Base-by-base conservation (phyloP, 2,888 invertebrate species). In the Axea sp. region DNA sequence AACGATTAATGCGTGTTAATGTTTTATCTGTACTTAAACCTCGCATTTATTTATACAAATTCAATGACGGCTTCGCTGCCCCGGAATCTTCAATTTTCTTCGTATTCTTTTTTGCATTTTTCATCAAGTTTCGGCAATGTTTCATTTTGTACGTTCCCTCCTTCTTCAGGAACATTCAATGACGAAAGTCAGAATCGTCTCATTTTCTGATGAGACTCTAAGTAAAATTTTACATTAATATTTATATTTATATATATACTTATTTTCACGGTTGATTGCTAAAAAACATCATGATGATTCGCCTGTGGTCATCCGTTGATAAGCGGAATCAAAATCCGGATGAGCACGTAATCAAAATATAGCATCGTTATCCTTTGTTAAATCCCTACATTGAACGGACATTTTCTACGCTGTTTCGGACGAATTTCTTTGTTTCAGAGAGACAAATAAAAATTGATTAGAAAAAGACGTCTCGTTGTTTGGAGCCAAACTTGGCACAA, bases 1-100 rank as follows among this genome's bases (percentile, higher is more conserved):
- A 80, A 76, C 81, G 81, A 82, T 81, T 78, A 83, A 81, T 83
- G 83, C 81, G 81, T 76, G 77, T 82, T 80, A 82, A 80, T 80
- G 77, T 77, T 43, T 75, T 77, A 76, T 81, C 78, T 73, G 79
- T 60, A 78, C 57, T 49, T 68, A 39, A 35, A 59, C 26, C 57
- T 59, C 53, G 43, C 51, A 12, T 69, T 69, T 68, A 65, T 59
- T 55, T 57, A 43, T 57, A 69, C 69, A 69, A 45, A 51, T 55
- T 51, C 33, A 69, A 33, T 37, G 26, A 22, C 9, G 17, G 11
- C 22, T 45, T 11, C 43, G 11, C 11, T 15, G 24, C n/a, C 39
- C 22, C 19, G 14, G 14, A 7, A 30, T 11, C 19, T 5, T 55
- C n/a, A 31, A 15, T 51, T 37, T 28, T 45, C 5, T 7, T 9